Evolutionary conservation across 2,888 invertebrate genomes (phyloP).

Genomic region (Alviniconcha strummeri): DNA sequence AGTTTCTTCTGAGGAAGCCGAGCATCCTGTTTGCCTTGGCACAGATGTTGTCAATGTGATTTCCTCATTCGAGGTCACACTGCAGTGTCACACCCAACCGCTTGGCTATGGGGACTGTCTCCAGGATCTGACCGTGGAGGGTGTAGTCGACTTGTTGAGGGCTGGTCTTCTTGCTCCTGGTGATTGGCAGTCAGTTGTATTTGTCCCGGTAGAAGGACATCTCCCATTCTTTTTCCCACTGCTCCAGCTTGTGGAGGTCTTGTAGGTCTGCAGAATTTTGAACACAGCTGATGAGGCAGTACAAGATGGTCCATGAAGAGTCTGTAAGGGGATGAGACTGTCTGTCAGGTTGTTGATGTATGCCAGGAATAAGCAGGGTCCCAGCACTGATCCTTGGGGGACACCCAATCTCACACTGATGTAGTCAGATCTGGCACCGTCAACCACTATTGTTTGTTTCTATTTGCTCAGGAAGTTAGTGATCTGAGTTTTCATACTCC

Average conservation of each 20-base stretch:
- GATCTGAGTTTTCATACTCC: not conserved
- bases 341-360: not conserved
- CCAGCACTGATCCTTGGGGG: not conserved
- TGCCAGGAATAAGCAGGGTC: not conserved
- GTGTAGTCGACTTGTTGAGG: not conserved
- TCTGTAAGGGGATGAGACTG: not conserved
- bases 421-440: not conserved
- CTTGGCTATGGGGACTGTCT: not conserved
- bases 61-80: not conserved
- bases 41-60: not conserved
- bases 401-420: not conserved
- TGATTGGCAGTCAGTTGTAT: not conserved
- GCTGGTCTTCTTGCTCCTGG: not conserved
- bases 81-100: not conserved
- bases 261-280: too few relatives aligned
- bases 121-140: not conserved
- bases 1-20: not conserved
- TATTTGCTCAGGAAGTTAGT: not conserved
- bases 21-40: not conserved
- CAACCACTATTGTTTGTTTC: not conserved
- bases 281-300: too few relatives aligned
- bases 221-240: conserved; percentile 5
- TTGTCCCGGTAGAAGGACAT: not conserved
- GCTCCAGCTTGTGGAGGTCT: not conserved
- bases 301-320: too few relatives aligned